Percentiles rank a stretch among this genome's conserved stretches.
Evolutionary conservation across 1,140 invertebrate species (phyloP).

Genomic region (Caenorhabditis brenneri): DNA sequence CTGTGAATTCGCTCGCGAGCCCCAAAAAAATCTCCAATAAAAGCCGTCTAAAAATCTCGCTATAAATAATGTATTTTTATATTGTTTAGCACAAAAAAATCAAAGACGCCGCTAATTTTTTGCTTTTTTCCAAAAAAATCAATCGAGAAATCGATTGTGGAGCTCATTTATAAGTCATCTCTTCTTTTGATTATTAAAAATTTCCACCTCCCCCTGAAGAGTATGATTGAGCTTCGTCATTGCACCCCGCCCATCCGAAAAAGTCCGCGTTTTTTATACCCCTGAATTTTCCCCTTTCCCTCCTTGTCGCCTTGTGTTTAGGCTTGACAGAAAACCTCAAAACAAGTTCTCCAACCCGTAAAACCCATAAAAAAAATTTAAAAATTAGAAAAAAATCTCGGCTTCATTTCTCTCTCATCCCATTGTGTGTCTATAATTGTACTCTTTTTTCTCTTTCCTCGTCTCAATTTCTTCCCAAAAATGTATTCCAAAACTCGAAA

Average conservation of each 20-base stretch:
- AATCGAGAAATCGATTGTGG: not conserved
- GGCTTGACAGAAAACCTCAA: not conserved
- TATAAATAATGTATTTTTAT: not conserved
- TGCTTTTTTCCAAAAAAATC: not conserved
- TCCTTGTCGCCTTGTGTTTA: not conserved
- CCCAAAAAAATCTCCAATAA: not conserved
- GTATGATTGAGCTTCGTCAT: constrained; percentile 3
- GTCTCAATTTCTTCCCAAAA: not conserved
- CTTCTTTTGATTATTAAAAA: not conserved
- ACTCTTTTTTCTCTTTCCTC: not conserved
- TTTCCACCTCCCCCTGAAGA: not conserved
- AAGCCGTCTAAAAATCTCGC: not conserved
- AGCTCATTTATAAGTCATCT: constrained; percentile 20
- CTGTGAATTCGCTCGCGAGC: not conserved
- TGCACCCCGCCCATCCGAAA: not conserved
- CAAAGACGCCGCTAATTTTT: not conserved
- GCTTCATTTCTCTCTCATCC: not conserved
- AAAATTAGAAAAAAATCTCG: not conserved
- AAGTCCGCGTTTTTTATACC: too few species aligned
- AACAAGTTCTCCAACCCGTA: not conserved
- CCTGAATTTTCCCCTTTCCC: not conserved
- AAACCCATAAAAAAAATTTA: not conserved
- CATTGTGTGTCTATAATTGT: not conserved
- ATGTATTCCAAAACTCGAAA: constrained; percentile 28
- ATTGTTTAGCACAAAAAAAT: too few species aligned